Evolutionary conservation across 2,113 vertebrate species (phyloP).

Genomic region (Aepyceros melampus): DNA sequence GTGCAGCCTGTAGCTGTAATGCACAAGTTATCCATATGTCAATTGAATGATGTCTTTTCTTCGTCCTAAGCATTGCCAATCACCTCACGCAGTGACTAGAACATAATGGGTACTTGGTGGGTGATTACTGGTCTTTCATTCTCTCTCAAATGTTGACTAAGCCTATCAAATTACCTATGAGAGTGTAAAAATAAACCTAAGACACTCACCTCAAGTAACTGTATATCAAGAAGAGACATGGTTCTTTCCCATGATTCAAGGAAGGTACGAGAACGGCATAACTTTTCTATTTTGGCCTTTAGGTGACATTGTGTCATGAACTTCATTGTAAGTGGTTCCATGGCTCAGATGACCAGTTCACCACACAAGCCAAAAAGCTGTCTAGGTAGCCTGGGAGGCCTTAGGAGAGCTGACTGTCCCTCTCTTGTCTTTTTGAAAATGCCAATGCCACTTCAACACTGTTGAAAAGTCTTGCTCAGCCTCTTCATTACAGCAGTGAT

Average conservation of each 20-base stretch:
- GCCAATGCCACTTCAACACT: background rate
- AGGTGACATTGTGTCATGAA: background rate
- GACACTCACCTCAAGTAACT: background rate
- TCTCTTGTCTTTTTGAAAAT: background rate
- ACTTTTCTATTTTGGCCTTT: background rate
- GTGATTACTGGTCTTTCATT: background rate
- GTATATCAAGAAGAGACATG: background rate
- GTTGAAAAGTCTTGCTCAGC: slow-evolving; percentile 46
- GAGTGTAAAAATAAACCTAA: background rate
- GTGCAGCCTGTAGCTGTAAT: background rate
- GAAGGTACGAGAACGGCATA: background rate
- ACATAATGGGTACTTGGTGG: background rate
- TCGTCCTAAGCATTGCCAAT: background rate
- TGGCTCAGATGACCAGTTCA: background rate
- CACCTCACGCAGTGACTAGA: background rate
- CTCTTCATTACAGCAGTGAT: slow-evolving; percentile 51
- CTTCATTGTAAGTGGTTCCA: slow-evolving; percentile 13
- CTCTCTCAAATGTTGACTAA: background rate
- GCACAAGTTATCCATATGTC: background rate
- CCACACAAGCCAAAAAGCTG: background rate
- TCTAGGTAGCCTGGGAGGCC: background rate
- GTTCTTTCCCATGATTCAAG: background rate
- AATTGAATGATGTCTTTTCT: background rate
- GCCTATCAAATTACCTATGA: background rate
- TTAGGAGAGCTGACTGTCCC: background rate